A percentile compares a stretch with the other conserved stretches of the same genome.
phyloP scores from a whole-genome alignment of 2,888 invertebrate species.

The Sipunculus nudus region DNA sequence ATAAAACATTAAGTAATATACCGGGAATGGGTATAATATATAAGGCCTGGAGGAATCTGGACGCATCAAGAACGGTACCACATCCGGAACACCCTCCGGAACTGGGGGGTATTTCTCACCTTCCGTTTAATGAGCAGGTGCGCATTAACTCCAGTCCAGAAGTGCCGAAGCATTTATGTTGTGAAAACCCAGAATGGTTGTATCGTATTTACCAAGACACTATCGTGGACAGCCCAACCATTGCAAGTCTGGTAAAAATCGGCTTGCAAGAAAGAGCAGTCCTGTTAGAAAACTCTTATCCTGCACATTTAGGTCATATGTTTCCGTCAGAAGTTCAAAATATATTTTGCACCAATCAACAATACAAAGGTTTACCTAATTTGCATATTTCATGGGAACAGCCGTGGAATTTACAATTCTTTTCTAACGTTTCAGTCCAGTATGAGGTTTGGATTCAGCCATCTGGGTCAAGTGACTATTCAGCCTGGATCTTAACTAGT shows the following conservation, averaged over 20 bases:
- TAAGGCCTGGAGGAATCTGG: slow-evolving; percentile 65
- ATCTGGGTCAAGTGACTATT: slow-evolving; percentile 22
- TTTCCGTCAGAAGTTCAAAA: slow-evolving; percentile 18
- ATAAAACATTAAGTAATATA: slow-evolving; percentile 64
- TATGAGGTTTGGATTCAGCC: slow-evolving; percentile 53
- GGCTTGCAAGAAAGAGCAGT: slow-evolving; percentile 35
- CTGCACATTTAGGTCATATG: too few relatives aligned
- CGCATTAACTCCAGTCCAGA: slow-evolving; percentile 52
- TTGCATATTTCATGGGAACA: slow-evolving; percentile 44
- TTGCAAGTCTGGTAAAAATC: slow-evolving; percentile 41
- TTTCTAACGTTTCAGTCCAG: slow-evolving; percentile 29
- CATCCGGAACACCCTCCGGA: slow-evolving; percentile 64
- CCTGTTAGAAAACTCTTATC: too few relatives aligned
- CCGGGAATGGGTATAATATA: slow-evolving; percentile 63
- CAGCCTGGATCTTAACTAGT: slow-evolving; percentile 31
- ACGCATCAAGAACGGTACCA: slow-evolving; percentile 52
- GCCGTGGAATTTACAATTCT: slow-evolving; percentile 51
- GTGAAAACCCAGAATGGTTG: slow-evolving; percentile 68
- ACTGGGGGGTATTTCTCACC: slow-evolving; percentile 66
- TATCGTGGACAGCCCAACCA: slow-evolving; percentile 55
- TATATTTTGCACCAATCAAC: slow-evolving; percentile 13
- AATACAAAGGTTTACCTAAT: slow-evolving; percentile 20
- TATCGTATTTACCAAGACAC: slow-evolving; percentile 70
- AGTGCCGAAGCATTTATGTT: slow-evolving; percentile 68
- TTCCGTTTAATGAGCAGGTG: slow-evolving; percentile 54